Evolutionary conservation across 1,140 invertebrate species (phyloP).

Genomic region (Odontomachus brunneus): DNA sequence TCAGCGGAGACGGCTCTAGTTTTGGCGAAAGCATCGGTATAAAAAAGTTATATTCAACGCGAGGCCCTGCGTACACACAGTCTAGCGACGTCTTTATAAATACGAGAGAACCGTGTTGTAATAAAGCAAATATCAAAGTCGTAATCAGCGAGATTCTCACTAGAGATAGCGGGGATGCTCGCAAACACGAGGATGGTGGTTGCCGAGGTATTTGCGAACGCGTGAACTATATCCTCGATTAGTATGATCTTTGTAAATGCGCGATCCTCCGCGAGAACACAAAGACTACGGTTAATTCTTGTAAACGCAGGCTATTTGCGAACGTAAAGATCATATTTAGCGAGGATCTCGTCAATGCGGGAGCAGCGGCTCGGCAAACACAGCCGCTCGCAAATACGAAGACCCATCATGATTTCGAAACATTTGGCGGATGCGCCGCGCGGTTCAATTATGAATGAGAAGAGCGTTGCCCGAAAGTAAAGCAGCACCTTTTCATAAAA

Average conservation of each 20-base stretch:
- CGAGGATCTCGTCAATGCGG: constrained; percentile 40
- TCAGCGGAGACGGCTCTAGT: constrained; percentile 51
- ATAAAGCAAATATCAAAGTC: background rate
- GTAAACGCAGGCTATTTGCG: constrained; percentile 36
- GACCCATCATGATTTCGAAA: background rate
- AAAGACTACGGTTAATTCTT: constrained; percentile 42
- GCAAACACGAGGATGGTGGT: constrained; percentile 20
- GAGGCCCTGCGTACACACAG: background rate
- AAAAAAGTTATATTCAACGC: background rate
- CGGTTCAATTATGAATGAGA: background rate
- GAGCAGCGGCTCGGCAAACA: constrained; percentile 40
- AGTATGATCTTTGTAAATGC: constrained; percentile 36
- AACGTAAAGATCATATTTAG: constrained; percentile 48
- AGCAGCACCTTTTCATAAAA: too few species aligned
- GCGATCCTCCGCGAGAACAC: constrained; percentile 32
- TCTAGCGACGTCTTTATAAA: constrained; percentile 4
- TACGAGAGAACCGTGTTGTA: background rate
- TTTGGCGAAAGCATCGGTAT: constrained; percentile 20
- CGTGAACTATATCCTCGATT: constrained; percentile 40
- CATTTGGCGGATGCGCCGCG: background rate
- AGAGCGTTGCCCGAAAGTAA: background rate
- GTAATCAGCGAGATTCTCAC: constrained; percentile 10
- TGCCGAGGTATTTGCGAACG: constrained; percentile 19
- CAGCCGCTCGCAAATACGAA: constrained; percentile 10
- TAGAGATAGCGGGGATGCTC: background rate